Evolutionary conservation across 2,113 vertebrate genomes (phyloP).

Genomic region (Poeciliopsis turrubarensis): DNA sequence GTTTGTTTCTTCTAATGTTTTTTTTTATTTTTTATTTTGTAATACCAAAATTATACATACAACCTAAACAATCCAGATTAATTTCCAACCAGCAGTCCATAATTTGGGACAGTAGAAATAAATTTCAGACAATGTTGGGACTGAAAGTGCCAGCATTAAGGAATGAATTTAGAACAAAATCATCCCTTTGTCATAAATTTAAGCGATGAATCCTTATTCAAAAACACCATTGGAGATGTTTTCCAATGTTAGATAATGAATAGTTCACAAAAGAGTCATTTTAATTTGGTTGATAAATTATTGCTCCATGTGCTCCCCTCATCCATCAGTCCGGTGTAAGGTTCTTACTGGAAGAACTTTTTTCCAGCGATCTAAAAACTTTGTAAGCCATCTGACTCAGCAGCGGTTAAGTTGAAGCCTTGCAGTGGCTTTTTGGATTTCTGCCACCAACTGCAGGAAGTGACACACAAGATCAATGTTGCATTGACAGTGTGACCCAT

Average conservation of each 20-base stretch:
- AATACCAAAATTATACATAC: too few species aligned
- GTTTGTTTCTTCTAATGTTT: too few species aligned
- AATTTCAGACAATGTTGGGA: too few species aligned
- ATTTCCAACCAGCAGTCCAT: too few species aligned
- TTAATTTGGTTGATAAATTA: background rate
- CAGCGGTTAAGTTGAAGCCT: constrained; percentile 23
- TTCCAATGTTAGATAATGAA: background rate
- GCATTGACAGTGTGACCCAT: constrained; percentile 51
- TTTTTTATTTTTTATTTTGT: too few species aligned
- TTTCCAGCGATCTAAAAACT: constrained; percentile 9
- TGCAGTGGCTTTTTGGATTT: constrained; percentile 44
- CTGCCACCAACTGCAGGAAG: constrained; percentile 65
- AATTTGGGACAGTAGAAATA: too few species aligned
- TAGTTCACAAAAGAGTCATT: background rate
- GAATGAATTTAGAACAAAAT: too few species aligned
- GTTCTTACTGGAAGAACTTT: background rate
- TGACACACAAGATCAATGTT: constrained; percentile 54
- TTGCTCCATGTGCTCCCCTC: background rate
- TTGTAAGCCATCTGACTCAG: constrained; percentile 33
- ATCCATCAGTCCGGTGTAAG: background rate
- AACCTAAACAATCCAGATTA: too few species aligned
- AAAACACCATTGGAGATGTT: background rate
- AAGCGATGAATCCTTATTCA: too few species aligned
- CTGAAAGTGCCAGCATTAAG: too few species aligned
- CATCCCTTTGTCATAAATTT: too few species aligned